Evolutionary conservation across 2,113 vertebrate species (phyloP), one percentile per base, ranked within the genome.

Genomic region (Eudyptes chrysolophus): DNA sequence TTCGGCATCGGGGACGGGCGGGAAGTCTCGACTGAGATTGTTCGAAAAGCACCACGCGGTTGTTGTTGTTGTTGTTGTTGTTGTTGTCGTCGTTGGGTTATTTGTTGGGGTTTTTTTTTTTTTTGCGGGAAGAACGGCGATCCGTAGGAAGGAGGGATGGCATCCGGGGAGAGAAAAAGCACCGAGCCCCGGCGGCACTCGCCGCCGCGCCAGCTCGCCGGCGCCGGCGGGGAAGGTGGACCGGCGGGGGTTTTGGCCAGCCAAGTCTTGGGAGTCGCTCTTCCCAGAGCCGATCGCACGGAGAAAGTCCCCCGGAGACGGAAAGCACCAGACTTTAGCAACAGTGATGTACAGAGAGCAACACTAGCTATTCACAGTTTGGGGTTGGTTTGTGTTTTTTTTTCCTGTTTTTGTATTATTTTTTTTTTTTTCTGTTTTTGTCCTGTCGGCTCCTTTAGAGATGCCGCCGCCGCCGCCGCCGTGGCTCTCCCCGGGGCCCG

Each of bases 321-420:
- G 91, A 96, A 97, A 98, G 98, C 98, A 98, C 98, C 98, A 98
- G 97, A 97, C 96, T 94, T 92, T 94, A 72, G 95, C 96, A 94
- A 95, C 96, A 96, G 96, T 92, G 68, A 96, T 80, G 87, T 75
- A 88, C 96, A 85, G 77, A 93, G 95, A 97, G 96, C 95, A 94
- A 84, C 78, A 64, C 92, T 42, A 70, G 89, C 97, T 97, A 97
- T 98, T 98, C 98, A 98, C 98, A 98, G 98, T 98, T 98, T 98
- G 97, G 95, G 96, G 94, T 97, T 92, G 79, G 92, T 95, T 96
- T 89, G 90, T 93, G 70, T 89, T 91, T 88, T 96, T 88, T 96
- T 96, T 97, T 96, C 97, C 64, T 98, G 94, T 46, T 94, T 96
- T 94, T 79, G 85, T 55, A 9, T 38, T 38, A 4, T 79, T 78